phyloP scores from a whole-genome alignment of 2,888 invertebrate species.

The Liodrosophila aerea region DNA sequence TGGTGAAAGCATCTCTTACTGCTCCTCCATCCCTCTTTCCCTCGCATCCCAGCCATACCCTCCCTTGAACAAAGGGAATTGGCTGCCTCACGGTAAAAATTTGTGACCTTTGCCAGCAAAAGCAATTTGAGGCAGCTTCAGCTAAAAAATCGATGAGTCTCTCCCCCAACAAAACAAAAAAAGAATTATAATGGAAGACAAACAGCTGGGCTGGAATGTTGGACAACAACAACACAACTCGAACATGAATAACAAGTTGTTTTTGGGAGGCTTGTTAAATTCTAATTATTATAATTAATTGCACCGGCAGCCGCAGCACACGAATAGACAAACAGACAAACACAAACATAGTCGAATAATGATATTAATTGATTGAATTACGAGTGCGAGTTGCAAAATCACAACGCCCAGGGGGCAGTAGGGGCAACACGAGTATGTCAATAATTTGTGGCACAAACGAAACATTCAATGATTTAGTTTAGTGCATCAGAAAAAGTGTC shows the following conservation, averaged over 20 bases:
- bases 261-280: conserved; percentile 63
- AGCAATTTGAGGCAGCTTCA: conserved; percentile 50
- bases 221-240: conserved; percentile 13
- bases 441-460: conserved; percentile 51
- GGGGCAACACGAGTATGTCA: conserved; percentile 1
- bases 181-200: conserved; percentile 50
- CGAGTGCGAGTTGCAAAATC: conserved; percentile 70
- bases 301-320: conserved; percentile 38
- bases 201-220: conserved; percentile 52
- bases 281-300: conserved; percentile 75
- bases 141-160: conserved; percentile 40
- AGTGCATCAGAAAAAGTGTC: background rate
- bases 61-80: conserved; percentile 28
- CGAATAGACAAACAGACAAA: conserved; percentile 48
- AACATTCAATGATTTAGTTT: conserved; percentile 18
- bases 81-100: conserved; percentile 61
- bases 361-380: conserved; percentile 75
- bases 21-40: conserved; percentile 7
- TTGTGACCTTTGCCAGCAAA: conserved; percentile 63
- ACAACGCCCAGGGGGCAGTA: conserved; percentile 16
- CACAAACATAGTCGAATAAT: conserved; percentile 60
- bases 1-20: too few relatives aligned
- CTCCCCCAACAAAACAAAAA: conserved; percentile 3
- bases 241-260: conserved; percentile 45
- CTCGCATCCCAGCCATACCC: background rate